These are phyloP conservation scores for Pelecanoides urinatrix DNA, from an alignment of 2,113 vertebrate species.

Conservation along the genomic window DNA sequence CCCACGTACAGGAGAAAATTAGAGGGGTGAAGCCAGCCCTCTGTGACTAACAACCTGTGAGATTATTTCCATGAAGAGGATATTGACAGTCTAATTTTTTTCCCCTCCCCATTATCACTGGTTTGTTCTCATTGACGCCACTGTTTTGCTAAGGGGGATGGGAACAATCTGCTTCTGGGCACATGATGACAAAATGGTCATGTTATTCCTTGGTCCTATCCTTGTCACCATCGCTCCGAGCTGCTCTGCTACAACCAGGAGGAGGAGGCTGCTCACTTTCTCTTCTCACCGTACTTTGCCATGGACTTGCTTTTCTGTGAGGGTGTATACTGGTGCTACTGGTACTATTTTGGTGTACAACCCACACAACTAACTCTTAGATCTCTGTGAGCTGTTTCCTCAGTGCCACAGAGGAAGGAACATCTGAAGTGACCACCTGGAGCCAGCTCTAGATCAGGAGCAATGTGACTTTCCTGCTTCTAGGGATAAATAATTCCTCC, in stretches of 20 bases:
- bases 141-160: neutral
- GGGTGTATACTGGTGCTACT: neutral
- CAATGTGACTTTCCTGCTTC: neutral
- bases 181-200: neutral
- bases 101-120: neutral
- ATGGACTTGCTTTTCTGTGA: neutral
- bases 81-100: slow-evolving; percentile 35
- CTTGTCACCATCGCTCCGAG: neutral
- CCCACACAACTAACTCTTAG: neutral
- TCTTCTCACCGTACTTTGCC: neutral
- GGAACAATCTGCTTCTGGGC: neutral
- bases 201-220: neutral
- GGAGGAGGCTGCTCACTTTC: neutral
- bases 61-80: neutral
- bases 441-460: neutral
- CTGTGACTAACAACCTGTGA: slow-evolving; percentile 36
- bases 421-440: neutral
- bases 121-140: neutral
- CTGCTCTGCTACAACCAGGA: neutral
- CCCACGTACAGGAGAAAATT: slow-evolving; percentile 9
- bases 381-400: neutral
- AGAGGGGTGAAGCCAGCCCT: neutral
- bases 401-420: neutral
- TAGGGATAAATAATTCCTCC: neutral
- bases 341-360: neutral